A percentile compares a stretch with the other conserved stretches of the same genome.
Conservation (phyloP, 2,797 vertebrate genomes). For the Spheniscus humboldti region DNA sequence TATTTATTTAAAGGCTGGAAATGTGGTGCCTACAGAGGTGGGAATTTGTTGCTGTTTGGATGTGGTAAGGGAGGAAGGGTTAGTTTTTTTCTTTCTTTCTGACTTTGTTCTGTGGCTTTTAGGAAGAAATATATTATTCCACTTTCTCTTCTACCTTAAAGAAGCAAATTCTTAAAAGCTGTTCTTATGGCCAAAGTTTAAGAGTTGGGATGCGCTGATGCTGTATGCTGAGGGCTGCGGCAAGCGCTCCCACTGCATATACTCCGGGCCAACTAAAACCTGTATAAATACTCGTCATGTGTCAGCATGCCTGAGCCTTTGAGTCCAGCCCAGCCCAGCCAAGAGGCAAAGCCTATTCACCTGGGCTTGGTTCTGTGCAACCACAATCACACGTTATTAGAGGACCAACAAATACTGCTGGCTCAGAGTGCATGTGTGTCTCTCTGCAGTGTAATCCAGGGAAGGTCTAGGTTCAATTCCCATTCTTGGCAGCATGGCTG, state of each 20-base stretch:
- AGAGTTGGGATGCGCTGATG: background rate
- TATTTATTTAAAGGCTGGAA: slow-evolving; percentile 1
- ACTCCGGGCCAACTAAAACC: background rate
- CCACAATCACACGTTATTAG: background rate
- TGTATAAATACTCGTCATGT: background rate
- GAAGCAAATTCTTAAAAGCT: background rate
- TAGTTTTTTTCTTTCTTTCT: background rate
- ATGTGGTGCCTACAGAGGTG: background rate
- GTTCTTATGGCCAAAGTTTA: background rate
- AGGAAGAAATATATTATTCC: background rate
- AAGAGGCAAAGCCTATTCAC: background rate
- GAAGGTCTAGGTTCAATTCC: background rate
- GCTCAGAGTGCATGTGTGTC: background rate
- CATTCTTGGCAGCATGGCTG: background rate
- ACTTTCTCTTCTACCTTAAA: background rate
- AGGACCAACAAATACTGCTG: background rate
- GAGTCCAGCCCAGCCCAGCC: background rate
- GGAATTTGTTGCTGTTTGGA: background rate
- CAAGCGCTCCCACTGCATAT: fast-evolving
- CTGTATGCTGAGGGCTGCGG: background rate
- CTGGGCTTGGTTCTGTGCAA: background rate
- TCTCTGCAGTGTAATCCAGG: background rate
- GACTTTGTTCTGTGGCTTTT: background rate
- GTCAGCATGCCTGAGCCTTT: background rate
- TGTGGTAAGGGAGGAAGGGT: background rate